These are phyloP conservation scores for Cheilosia soror DNA, from an alignment of 2,888 invertebrate genomes.

Conservation along the genomic window DNA sequence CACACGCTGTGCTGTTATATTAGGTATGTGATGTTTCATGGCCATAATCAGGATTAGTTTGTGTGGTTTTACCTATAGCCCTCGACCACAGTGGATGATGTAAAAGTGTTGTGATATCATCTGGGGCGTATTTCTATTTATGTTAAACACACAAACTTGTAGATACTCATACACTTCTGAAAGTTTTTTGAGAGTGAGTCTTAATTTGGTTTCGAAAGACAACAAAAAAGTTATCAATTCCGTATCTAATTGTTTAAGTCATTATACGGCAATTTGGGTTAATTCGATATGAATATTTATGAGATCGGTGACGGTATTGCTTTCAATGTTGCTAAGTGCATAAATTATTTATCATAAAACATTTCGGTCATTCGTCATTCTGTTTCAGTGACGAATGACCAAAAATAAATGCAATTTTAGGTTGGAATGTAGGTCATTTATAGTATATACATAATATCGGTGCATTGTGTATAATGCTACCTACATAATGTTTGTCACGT, in stretches of 20 bases:
- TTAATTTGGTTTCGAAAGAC: too few species aligned
- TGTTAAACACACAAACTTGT: too few species aligned
- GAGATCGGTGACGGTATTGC: neutral
- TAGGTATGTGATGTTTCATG: constrained; percentile 45
- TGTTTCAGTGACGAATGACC: neutral
- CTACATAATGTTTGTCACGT: too few species aligned
- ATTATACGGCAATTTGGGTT: constrained; percentile 58
- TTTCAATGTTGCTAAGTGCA: neutral
- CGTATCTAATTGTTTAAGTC: constrained; percentile 42
- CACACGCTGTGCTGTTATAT: constrained; percentile 14
- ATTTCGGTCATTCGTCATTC: too few species aligned
- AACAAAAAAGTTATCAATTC: constrained; percentile 19
- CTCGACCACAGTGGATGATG: constrained; percentile 17
- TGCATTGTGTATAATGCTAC: too few species aligned
- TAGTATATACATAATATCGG: too few species aligned
- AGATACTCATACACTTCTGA: neutral
- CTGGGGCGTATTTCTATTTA: constrained; percentile 28
- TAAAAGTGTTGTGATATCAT: constrained; percentile 52
- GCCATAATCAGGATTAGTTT: constrained; percentile 48
- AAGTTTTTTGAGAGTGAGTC: constrained; percentile 34
- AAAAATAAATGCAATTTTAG: neutral
- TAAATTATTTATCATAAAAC: constrained; percentile 16
- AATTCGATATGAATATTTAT: constrained; percentile 34
- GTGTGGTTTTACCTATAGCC: neutral
- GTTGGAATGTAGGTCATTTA: too few species aligned